Evolutionary conservation across 2,888 invertebrate genomes (phyloP).

Genomic region (Nephrocerus scutellatus): DNA sequence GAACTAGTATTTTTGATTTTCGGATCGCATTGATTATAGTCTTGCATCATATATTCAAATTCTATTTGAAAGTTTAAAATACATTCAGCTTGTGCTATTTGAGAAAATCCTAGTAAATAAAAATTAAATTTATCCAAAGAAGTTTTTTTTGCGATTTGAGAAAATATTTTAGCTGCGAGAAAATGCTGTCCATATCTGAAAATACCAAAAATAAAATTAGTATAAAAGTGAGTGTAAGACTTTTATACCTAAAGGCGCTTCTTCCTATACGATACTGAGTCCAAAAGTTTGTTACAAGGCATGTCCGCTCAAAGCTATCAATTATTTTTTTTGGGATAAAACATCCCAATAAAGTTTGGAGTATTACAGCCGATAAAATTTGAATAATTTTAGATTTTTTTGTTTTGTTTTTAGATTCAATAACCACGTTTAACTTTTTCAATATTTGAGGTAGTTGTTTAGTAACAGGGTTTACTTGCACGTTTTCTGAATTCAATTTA

Average conservation of each 20-base stretch:
- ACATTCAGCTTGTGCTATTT: slow-evolving; percentile 68
- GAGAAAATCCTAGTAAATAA: slow-evolving; percentile 75
- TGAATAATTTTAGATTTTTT: slow-evolving; percentile 56
- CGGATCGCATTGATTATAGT: slow-evolving; percentile 37
- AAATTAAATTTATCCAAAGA: slow-evolving; percentile 84
- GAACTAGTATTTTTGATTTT: slow-evolving; percentile 27
- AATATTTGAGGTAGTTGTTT: slow-evolving; percentile 40
- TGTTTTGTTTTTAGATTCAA: slow-evolving; percentile 31
- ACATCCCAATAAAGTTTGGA: slow-evolving; percentile 70
- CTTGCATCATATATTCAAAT: slow-evolving; percentile 46
- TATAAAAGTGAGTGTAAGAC: background rate
- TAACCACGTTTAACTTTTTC: slow-evolving; percentile 38
- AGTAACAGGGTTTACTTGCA: slow-evolving; percentile 22
- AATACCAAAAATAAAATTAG: slow-evolving; percentile 10
- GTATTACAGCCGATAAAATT: slow-evolving; percentile 73
- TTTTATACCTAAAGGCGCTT: slow-evolving; percentile 65
- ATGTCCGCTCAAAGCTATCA: slow-evolving; percentile 54
- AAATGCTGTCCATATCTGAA: slow-evolving; percentile 68
- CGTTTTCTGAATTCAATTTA: no score
- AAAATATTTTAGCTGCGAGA: slow-evolving; percentile 60
- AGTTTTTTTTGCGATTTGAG: slow-evolving; percentile 59
- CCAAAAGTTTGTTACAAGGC: slow-evolving; percentile 64
- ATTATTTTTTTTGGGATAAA: slow-evolving; percentile 58
- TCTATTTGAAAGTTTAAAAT: slow-evolving; percentile 52
- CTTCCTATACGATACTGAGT: slow-evolving; percentile 80